Conservation (phyloP, 2,113 vertebrate species). For the Pachypanchax playfairii region DNA sequence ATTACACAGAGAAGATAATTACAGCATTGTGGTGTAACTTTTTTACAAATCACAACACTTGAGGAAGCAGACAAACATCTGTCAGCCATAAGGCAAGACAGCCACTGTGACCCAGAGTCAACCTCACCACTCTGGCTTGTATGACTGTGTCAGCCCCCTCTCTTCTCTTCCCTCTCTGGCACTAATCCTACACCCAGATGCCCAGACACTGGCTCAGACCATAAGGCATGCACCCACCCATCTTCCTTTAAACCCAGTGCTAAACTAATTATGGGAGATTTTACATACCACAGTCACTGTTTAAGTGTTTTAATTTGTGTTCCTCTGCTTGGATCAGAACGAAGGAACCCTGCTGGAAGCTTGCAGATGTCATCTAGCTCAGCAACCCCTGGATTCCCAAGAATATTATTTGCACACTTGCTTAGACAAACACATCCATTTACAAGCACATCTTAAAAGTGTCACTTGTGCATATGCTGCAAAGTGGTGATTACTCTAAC, state of each 20-base stretch:
- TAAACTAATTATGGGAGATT: slow-evolving; percentile 37
- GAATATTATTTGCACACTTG: slow-evolving; percentile 33
- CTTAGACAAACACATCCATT: slow-evolving; percentile 29
- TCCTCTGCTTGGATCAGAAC: slow-evolving; percentile 35
- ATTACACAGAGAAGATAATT: slow-evolving; percentile 60
- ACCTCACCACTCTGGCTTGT: slow-evolving; percentile 58
- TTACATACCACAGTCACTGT: slow-evolving; percentile 29
- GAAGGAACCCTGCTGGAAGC: slow-evolving; percentile 8
- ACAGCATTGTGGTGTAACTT: slow-evolving; percentile 52
- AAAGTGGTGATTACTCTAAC: slow-evolving; percentile 66
- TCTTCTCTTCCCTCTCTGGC: slow-evolving; percentile 48
- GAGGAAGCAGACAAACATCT: slow-evolving; percentile 70
- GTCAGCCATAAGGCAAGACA: slow-evolving; percentile 68
- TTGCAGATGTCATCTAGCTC: slow-evolving; percentile 23
- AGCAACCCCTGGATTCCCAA: slow-evolving; percentile 7
- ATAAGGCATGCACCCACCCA: slow-evolving; percentile 46
- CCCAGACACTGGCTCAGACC: slow-evolving; percentile 60
- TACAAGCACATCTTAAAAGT: slow-evolving; percentile 45
- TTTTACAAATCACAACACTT: slow-evolving; percentile 60
- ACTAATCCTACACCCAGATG: slow-evolving; percentile 41
- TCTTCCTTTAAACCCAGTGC: slow-evolving; percentile 36
- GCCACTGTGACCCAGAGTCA: slow-evolving; percentile 66
- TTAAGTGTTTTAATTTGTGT: slow-evolving; percentile 70
- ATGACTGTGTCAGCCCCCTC: slow-evolving; percentile 36
- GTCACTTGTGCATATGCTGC: slow-evolving; percentile 54